Base-by-base conservation (phyloP, 2,888 invertebrate genomes). In the Protodeltote pygarga region DNA sequence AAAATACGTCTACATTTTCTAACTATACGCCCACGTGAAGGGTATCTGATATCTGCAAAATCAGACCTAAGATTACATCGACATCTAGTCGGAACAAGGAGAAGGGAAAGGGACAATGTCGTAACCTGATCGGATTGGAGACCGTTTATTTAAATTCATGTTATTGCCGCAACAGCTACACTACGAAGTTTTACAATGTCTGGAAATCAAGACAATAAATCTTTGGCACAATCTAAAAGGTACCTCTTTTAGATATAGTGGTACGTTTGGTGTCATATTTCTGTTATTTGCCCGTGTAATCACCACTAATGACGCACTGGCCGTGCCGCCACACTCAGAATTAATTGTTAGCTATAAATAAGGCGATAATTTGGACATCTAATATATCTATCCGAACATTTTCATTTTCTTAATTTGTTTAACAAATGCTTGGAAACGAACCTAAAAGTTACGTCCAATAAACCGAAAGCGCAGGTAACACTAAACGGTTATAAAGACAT, bases 301-400 rank as follows among this genome's bases (percentile, higher is more conserved):
- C 48, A 65, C 42, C 39, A 44, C 58, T 71, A 73, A 73, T 72
- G 60, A 67, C 58, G 44, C 55, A 33, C 49, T 49, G 51, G 54
- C 41, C 37, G n/a, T n/a, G 50, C 46, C 31, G 37, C 45, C 50
- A 39, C 50, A 19, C 48, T 58, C 46, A 40, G 60, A 71, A 65
- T 72, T 77, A 77, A 81, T 81, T 72, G 74, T 67, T 54, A 52
- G 38, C 60, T 44, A 75, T 79, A 77, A 78, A 71, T 74, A 68
- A 65, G 60, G 48, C 67, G 61, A 64, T 73, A 59, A 67, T 73
- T 69, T 66, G 42, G 68, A 72, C 72, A 52, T 65, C 27, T 46
- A 54, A 71, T 61, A 63, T 50, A 59, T 57, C 40, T 38, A 45
- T 50, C 50, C 49, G 37, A 62, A 64, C 64, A 58, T 58, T 53